Conservation (phyloP, 2,797 vertebrate genomes). For the Hozukius guyotensis region DNA sequence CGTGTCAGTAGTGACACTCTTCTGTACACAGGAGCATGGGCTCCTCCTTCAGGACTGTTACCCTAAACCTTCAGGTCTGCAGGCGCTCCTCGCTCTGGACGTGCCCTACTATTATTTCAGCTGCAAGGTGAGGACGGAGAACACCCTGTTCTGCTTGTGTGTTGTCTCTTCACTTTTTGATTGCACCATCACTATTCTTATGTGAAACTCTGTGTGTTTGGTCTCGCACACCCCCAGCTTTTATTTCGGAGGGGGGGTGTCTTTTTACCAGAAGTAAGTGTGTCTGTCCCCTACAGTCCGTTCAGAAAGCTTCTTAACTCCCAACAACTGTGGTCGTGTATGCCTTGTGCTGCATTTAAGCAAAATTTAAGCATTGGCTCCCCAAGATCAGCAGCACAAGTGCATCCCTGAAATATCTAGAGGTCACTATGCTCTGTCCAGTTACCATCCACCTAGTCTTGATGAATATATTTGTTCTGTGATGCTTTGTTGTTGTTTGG, state of each 20-base stretch:
- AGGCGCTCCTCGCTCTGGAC: constrained; percentile 89
- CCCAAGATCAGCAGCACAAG: constrained; percentile 35
- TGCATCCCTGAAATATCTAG: constrained; percentile 19
- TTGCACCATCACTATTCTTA: constrained; percentile 30
- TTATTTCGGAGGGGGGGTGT: constrained; percentile 88
- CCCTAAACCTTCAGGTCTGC: constrained; percentile 81
- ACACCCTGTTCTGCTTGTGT: neutral
- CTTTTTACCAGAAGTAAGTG: constrained; percentile 89
- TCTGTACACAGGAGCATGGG: constrained; percentile 92
- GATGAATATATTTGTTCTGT: constrained; percentile 21
- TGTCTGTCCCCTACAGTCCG: constrained; percentile 13
- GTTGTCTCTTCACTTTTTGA: constrained; percentile 12
- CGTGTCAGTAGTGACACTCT: constrained; percentile 90
- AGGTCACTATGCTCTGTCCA: constrained; percentile 6
- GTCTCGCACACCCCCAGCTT: constrained; percentile 81
- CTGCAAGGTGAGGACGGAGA: constrained; percentile 86
- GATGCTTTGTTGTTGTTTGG: constrained; percentile 26
- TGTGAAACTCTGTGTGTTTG: constrained; percentile 55
- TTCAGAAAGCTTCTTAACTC: constrained; percentile 26
- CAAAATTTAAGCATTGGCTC: neutral
- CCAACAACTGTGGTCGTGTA: constrained; percentile 40
- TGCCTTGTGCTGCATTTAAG: constrained; percentile 36
- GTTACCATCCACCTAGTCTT: constrained; percentile 1
- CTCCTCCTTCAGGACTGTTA: constrained; percentile 93
- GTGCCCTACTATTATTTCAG: constrained; percentile 95